phyloP scores from a whole-genome alignment of 2,888 invertebrate species.

The Caenorhabditis doughertyi region DNA sequence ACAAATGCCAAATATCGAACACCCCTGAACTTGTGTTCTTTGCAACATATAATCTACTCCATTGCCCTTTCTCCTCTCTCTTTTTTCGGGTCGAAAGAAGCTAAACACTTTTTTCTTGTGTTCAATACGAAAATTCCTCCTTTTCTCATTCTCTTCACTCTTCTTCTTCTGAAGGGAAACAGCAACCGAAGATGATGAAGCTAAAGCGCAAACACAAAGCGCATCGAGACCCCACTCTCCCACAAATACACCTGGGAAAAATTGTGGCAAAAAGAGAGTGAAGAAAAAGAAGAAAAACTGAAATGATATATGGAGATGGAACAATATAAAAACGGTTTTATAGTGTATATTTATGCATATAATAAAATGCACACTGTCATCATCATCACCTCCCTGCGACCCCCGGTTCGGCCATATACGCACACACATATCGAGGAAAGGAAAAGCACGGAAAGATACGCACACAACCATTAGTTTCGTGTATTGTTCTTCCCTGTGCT shows the following conservation, averaged over 20 bases:
- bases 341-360: conserved; percentile 28
- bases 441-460: conserved; percentile 10
- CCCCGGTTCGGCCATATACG: background rate
- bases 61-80: too few relatives aligned
- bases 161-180: background rate
- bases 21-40: background rate
- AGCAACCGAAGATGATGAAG: conserved; percentile 44
- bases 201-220: conserved; percentile 45
- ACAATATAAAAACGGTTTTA: background rate
- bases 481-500: background rate
- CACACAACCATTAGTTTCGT: background rate
- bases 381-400: background rate
- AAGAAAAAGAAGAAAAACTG: conserved; percentile 3
- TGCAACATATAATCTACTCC: background rate
- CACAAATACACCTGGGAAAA: too few relatives aligned
- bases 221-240: too few relatives aligned
- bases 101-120: background rate
- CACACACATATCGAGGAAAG: background rate
- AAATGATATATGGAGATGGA: background rate
- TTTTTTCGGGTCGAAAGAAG: background rate
- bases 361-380: conserved; percentile 25
- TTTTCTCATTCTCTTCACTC: background rate
- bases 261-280: background rate
- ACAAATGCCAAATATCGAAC: too few relatives aligned
- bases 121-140: background rate